Evolutionary conservation across 2,888 invertebrate genomes (phyloP), one percentile per base, ranked within the genome.

Genomic region (Drosophila paramelanica): DNA sequence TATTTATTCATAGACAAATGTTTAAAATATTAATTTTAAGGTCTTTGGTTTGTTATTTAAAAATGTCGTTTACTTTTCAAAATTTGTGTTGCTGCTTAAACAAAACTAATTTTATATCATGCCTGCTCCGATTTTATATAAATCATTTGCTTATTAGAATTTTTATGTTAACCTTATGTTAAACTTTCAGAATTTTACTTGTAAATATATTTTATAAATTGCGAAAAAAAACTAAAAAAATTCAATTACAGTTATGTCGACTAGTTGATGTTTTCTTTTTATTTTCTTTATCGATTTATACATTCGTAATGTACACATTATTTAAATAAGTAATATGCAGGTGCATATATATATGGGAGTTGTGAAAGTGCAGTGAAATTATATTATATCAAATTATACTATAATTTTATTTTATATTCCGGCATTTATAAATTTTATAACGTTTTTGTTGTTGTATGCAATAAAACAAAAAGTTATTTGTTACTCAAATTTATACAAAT

Each of bases 1-100:
- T 61, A 66, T 69, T 45, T 78, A 59, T 68, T 61, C 65, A 77
- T 81, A 89, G 81, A 83, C 82, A 83, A 83, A 83, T 89, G 73
- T 85, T 84, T 81, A 82, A 89, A 89, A 88, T 89, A 67, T 79
- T 75, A 78, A 77, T 79, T 88, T 81, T 85, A 78, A 82, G 57
- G 71, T 49, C 14, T 73, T 74, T 81, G 66, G 52, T 70, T 81
- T 79, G 69, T 73, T 62, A 59, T 81, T 88, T 73, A 76, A 79
- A 77, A 77, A 76, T 68, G 78, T 78, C 45, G 67, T 67, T 77
- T 67, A 69, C 64, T 70, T 61, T 50, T 56, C 46, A 61, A 68
- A 68, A 70, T 53, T 66, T 62, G 39, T 50, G 57, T 38, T 68
- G 52, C 46, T 57, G 43, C 33, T 80, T 69, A 67, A 71, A 77